These are phyloP conservation scores for Collichthys lucidus DNA, from an alignment of 2,113 vertebrate genomes.

Conservation along the genomic window DNA sequence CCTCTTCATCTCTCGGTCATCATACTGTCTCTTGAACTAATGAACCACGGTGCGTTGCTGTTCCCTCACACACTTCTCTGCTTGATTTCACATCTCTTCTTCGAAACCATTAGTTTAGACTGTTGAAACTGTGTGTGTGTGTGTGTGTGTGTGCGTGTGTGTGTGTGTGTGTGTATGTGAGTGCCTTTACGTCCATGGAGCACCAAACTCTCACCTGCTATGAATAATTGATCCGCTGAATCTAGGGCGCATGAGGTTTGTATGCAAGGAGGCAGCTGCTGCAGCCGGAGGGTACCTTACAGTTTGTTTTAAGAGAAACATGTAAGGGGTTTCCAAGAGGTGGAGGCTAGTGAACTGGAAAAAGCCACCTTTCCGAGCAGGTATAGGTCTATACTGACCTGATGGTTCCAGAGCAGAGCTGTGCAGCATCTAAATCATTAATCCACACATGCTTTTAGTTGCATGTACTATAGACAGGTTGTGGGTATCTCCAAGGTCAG, in stretches of 20 bases:
- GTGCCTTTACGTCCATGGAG: slow-evolving; percentile 51
- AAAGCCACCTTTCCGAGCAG: slow-evolving; percentile 39
- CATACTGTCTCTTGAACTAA: slow-evolving; percentile 62
- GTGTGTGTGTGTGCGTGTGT: too few relatives aligned
- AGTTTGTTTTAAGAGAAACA: slow-evolving; percentile 57
- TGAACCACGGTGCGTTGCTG: slow-evolving; percentile 51
- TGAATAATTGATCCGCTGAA: slow-evolving; percentile 84
- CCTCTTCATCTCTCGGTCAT: slow-evolving; percentile 48
- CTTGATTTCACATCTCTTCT: slow-evolving; percentile 64
- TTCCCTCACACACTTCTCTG: slow-evolving; percentile 49
- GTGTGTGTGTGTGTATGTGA: slow-evolving; percentile 5
- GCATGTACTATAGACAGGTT: slow-evolving; percentile 12
- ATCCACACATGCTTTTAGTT: slow-evolving; percentile 62
- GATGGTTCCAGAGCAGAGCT: slow-evolving; percentile 35
- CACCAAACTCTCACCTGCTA: slow-evolving; percentile 78
- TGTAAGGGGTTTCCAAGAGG: slow-evolving; percentile 33
- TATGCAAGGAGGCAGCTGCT: slow-evolving; percentile 74
- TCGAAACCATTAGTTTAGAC: slow-evolving; percentile 65
- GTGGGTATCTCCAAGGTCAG: slow-evolving; percentile 22
- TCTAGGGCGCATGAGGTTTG: slow-evolving; percentile 77
- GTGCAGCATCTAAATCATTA: slow-evolving; percentile 65
- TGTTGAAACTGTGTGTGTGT: slow-evolving; percentile 22
- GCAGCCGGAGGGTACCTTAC: slow-evolving; percentile 54
- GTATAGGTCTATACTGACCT: slow-evolving; percentile 46
- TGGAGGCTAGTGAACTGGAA: slow-evolving; percentile 50